Base-by-base conservation (phyloP, 2,888 invertebrate species). In the Melieria crassipennis region DNA sequence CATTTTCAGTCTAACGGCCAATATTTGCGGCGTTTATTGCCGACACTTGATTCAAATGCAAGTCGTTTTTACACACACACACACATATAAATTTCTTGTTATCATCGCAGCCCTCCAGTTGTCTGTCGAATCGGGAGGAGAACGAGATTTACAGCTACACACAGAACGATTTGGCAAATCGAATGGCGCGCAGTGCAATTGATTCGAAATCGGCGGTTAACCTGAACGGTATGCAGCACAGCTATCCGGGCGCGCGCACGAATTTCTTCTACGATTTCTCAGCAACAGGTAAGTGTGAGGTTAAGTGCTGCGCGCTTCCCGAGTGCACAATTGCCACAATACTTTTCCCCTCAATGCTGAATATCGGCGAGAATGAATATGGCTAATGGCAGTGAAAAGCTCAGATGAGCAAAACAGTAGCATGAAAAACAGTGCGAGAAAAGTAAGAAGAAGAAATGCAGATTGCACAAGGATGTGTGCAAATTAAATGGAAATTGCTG, bases 61-160 rank as follows among this genome's bases (percentile, higher is more conserved):
- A 30, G 30, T 30, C 30, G 30, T 30, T 30, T 30, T 3, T 30
- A 30, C 30, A 30, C 30, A 30, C 30, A 30, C 30, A 2, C 30
- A 30, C 30, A 30, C 30, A 30, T 30, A 30, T 30, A 30, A 2
- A 30, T 30, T 30, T 30, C 30, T 30, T 30, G 30, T 30, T n/a
- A 1, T 52, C 30, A 30, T 11, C 84, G 78, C 89, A 95, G 95
- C 95, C 95, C 75, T 95, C 95, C 80, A 95, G 95, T 87, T 95
- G 95, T 85, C 90, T 95, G 81, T 93, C 94, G 79, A 94, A 95
- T 87, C 94, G 94, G 83, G 95, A 95, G 87, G 95, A 95, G 87
- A 95, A 95, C 82, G 95, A 95, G 88, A 95, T 95, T 85, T 95
- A 95, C 86, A 95, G 95, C 77, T 94, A 94, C 82, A 93, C 94